Conservation (phyloP, 2,888 invertebrate genomes). For the Pristionchus fissidentatus region DNA sequence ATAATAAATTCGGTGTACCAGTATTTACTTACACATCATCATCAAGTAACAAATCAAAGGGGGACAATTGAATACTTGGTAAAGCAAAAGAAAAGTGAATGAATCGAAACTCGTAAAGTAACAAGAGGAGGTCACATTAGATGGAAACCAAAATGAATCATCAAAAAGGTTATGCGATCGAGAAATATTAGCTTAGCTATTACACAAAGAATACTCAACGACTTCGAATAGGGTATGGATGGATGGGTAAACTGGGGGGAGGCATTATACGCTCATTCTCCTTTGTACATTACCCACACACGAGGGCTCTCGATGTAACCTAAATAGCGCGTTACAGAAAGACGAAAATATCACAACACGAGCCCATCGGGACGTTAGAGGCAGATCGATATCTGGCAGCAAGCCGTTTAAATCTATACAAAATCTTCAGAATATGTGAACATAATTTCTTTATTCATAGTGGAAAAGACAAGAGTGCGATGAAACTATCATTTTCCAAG, state of each 20-base stretch:
- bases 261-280: conserved; percentile 62
- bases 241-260: background rate
- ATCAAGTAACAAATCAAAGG: background rate
- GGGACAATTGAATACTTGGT: background rate
- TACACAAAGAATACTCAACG: no score
- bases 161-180: no score
- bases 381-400: conserved; percentile 42
- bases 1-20: background rate
- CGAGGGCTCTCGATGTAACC: conserved; percentile 75
- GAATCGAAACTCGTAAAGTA: background rate
- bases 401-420: conserved; percentile 41
- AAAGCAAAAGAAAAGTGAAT: background rate
- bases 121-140: background rate
- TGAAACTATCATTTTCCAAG: background rate
- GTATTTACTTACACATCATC: conserved; percentile 29
- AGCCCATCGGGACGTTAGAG: background rate
- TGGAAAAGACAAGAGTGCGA: background rate
- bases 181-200: background rate
- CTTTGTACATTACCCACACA: conserved; percentile 75
- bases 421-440: background rate
- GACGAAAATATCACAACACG: conserved; percentile 29
- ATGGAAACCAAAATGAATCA: background rate
- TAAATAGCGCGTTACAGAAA: conserved; percentile 55
- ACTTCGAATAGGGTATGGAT: no score
- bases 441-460: conserved; percentile 45